Percentiles rank a stretch among this genome's conserved stretches.
Evolutionary conservation across 2,888 invertebrate species (phyloP).

Genomic region (Dorcus parallelipipedus): DNA sequence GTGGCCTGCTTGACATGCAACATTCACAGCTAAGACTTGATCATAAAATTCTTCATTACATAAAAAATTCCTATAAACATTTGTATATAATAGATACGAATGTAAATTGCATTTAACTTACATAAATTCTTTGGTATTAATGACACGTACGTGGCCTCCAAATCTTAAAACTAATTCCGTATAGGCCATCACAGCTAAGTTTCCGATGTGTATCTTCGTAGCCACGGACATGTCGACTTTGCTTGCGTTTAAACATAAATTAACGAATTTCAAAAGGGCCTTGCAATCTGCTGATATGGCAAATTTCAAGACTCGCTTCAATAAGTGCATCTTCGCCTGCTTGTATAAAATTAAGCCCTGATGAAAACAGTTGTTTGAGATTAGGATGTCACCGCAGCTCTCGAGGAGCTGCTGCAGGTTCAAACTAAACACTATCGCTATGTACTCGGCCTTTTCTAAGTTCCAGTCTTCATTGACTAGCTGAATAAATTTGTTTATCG

Average conservation of each 20-base stretch:
- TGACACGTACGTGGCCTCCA: conserved; percentile 40
- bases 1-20: conserved; percentile 61
- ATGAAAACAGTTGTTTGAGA: conserved; percentile 69
- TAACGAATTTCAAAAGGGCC: conserved; percentile 59
- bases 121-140: conserved; percentile 53
- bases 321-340: conserved; percentile 53
- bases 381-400: conserved; percentile 76
- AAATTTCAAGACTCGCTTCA: conserved; percentile 60
- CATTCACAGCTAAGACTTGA: conserved; percentile 60
- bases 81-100: neutral
- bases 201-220: conserved; percentile 62
- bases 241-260: conserved; percentile 54
- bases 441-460: conserved; percentile 55
- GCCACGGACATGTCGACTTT: conserved; percentile 57
- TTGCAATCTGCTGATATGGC: conserved; percentile 60
- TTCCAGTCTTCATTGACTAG: conserved; percentile 55
- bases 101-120: conserved; percentile 43
- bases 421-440: conserved; percentile 58
- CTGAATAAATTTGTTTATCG: conserved; percentile 55
- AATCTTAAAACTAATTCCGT: conserved; percentile 54
- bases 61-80: conserved; percentile 52
- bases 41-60: conserved; percentile 62
- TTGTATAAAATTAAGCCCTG: conserved; percentile 80
- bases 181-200: conserved; percentile 63
- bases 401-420: conserved; percentile 68